Evolutionary conservation across 2,113 vertebrate genomes (phyloP).

Genomic region (Eulemur macaco): DNA sequence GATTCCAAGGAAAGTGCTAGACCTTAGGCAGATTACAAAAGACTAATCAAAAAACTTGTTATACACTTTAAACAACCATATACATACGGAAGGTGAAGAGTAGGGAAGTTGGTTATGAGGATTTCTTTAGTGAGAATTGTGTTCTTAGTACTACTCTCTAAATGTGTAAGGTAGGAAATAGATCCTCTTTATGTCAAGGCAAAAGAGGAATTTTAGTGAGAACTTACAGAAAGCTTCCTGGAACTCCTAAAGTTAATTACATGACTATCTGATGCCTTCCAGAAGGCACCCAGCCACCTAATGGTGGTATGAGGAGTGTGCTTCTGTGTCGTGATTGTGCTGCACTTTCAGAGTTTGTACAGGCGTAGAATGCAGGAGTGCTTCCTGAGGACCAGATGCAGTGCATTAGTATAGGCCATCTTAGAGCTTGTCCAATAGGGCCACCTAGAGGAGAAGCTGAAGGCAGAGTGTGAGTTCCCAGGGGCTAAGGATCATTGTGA

Average conservation of each 20-base stretch:
- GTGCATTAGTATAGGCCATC: neutral
- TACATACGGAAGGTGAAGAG: neutral
- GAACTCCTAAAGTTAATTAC: neutral
- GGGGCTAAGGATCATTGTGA: neutral
- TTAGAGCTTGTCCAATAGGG: constrained; percentile 60
- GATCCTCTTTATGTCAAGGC: neutral
- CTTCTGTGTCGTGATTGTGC: neutral
- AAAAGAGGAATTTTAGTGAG: neutral
- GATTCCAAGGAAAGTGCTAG: neutral
- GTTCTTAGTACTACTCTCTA: neutral
- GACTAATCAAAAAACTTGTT: neutral
- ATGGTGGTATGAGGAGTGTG: neutral
- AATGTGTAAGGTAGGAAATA: neutral
- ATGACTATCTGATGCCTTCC: neutral
- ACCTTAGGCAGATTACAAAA: neutral
- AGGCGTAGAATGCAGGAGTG: neutral
- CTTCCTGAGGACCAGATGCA: constrained; percentile 30
- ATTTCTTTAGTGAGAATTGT: neutral
- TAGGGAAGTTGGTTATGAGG: neutral
- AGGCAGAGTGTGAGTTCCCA: neutral
- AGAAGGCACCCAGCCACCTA: neutral
- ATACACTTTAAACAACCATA: neutral
- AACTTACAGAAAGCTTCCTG: neutral
- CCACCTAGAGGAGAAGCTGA: constrained; percentile 55
- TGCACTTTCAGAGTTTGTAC: neutral